Evolutionary conservation across 1,140 invertebrate species (phyloP).

Genomic region (Drusus annulatus): DNA sequence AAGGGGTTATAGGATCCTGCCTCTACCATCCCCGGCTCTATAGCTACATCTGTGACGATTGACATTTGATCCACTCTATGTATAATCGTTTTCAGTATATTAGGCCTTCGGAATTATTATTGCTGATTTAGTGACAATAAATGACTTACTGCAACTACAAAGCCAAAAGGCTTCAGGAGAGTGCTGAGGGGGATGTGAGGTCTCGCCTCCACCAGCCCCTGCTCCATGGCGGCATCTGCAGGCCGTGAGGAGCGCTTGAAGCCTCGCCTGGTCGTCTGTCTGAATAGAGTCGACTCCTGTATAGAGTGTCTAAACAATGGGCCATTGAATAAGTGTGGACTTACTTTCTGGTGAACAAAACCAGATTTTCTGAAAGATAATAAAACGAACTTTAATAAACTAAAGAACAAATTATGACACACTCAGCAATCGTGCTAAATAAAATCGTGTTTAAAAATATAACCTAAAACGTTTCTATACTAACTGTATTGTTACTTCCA

Average conservation of each 20-base stretch:
- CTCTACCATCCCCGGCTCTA: too few relatives aligned
- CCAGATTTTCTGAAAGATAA: constrained; percentile 40
- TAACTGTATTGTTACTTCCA: constrained; percentile 42
- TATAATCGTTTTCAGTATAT: too few relatives aligned
- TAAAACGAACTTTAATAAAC: neutral
- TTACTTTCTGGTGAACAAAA: constrained; percentile 36
- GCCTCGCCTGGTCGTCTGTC: constrained; percentile 43
- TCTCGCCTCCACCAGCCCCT: constrained; percentile 61
- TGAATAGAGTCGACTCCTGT: constrained; percentile 38
- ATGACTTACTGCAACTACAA: constrained; percentile 77
- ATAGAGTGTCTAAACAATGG: constrained; percentile 8
- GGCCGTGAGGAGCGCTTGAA: constrained; percentile 50
- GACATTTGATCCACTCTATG: too few relatives aligned
- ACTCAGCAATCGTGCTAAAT: neutral
- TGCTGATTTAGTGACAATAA: neutral
- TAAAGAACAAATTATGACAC: neutral
- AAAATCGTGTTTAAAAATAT: constrained; percentile 1
- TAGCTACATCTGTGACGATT: too few relatives aligned
- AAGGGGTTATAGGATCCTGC: neutral
- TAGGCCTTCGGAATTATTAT: too few relatives aligned
- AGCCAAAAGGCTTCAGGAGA: constrained; percentile 78
- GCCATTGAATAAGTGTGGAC: constrained; percentile 6
- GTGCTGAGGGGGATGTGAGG: constrained; percentile 65
- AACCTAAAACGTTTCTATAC: constrained; percentile 32
- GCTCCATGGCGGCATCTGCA: constrained; percentile 38